Percentiles rank a stretch among this genome's conserved stretches.
Conservation (phyloP, 1,140 invertebrate genomes). For the Leptoteleia sp. region DNA sequence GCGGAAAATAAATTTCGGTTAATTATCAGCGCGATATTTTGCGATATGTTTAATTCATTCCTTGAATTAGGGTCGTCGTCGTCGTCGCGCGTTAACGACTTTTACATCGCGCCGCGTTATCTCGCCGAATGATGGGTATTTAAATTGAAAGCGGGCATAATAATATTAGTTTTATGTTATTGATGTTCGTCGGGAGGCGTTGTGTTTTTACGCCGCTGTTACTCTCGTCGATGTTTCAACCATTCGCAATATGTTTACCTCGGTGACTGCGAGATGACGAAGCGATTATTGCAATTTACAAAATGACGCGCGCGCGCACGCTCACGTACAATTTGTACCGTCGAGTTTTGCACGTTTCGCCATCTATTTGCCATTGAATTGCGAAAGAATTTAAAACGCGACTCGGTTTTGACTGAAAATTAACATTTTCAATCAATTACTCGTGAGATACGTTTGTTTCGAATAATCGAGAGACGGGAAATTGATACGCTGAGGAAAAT, state of each 20-base stretch:
- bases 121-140: slow-evolving; percentile 29
- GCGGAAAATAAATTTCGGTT: slow-evolving; percentile 49
- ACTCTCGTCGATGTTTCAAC: slow-evolving; percentile 30
- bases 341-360: no score
- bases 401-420: no score
- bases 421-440: no score
- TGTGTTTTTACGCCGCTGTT: slow-evolving; percentile 43
- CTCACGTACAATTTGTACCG: no score
- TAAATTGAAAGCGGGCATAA: slow-evolving; percentile 37
- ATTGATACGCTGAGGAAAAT: no score
- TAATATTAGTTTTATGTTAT: slow-evolving; percentile 51
- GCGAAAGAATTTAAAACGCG: no score
- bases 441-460: no score
- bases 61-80: slow-evolving; percentile 44
- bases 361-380: no score
- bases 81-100: slow-evolving; percentile 35
- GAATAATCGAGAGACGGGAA: no score
- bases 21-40: slow-evolving; percentile 45
- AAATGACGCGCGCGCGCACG: slow-evolving; percentile 16
- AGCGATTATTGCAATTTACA: slow-evolving; percentile 41
- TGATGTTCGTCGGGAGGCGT: slow-evolving; percentile 31
- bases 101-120: slow-evolving; percentile 33
- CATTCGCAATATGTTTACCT: slow-evolving; percentile 31
- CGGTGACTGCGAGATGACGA: slow-evolving; percentile 25
- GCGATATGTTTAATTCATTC: slow-evolving; percentile 39